Base-by-base conservation (phyloP, 2,888 invertebrate species). In the Synergus umbraculus region DNA sequence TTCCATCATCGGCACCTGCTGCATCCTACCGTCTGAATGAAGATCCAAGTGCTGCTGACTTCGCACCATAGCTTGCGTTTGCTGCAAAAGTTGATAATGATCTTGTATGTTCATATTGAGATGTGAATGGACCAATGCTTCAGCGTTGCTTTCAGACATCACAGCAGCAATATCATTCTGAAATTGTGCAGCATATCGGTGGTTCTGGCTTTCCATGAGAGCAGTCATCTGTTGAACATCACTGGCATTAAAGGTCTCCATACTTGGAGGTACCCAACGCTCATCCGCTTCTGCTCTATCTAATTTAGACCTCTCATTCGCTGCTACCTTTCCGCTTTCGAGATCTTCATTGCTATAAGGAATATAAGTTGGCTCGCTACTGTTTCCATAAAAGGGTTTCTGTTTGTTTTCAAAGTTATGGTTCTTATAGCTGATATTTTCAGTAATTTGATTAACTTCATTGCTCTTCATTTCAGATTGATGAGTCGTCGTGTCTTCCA, bases 181-280 rank as follows among this genome's bases (percentile, higher is more conserved):
- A 77, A 91, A 92, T 7, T 87, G 91, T 4, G 80, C 18, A 12
- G 82, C 83, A 76, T 91, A 92, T 80, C 92, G 89, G 81, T 91
- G 91, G 82, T 89, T 89, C 78, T 92, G 92, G 46, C 88, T 89
- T 22, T 92, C 91, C 78, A 91, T 89, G 3, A 91, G 83, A 69
- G 90, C 88, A 81, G 87, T 90, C 10, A 91, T 54, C 22, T 89
- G 89, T 43, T 87, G 90, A 43, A 89, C 87, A 49, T 91, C 91
- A 65, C 87, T 88, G 4, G 90, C 87, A 84, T 91, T 90, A 79
- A 92, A 91, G 22, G 83, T 89, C 1, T 92, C 92, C 29, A 93
- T 92, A 85, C 93, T 93, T 2, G 95, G 95, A 22, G 95, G 95
- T 15, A 95, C 94, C 95, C 95, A 95, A 81, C 94, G 91, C 87